Conservation (phyloP, 1,140 invertebrate species). For the Coptotermes formosanus region DNA sequence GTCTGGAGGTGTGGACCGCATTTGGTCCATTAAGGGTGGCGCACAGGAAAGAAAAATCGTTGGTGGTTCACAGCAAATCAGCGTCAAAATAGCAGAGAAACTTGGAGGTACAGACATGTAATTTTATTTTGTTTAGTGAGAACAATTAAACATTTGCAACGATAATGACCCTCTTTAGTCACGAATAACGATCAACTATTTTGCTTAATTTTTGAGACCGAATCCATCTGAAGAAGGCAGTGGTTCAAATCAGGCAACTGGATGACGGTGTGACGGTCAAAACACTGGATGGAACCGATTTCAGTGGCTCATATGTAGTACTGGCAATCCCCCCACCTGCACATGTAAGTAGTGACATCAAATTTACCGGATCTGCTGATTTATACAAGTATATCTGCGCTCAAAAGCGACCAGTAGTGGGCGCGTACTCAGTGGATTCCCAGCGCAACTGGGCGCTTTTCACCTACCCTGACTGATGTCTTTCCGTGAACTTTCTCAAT, state of each 20-base stretch:
- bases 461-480: too few relatives aligned
- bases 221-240: not conserved
- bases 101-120: conserved; percentile 38
- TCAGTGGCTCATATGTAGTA: not conserved
- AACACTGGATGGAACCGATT: not conserved
- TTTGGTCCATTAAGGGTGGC: conserved; percentile 44
- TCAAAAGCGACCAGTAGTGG: too few relatives aligned
- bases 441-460: too few relatives aligned
- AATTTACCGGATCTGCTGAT: too few relatives aligned
- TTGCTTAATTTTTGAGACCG: not conserved
- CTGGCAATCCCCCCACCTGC: not conserved
- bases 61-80: conserved; percentile 51
- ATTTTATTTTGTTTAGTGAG: too few relatives aligned
- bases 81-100: conserved; percentile 40
- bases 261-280: not conserved
- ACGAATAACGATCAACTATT: too few relatives aligned
- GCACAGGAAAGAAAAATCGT: conserved; percentile 49
- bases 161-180: too few relatives aligned
- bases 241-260: not conserved
- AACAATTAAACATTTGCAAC: too few relatives aligned
- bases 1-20: conserved; percentile 43
- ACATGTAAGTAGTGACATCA: not conserved
- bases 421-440: too few relatives aligned
- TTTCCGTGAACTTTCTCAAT: too few relatives aligned
- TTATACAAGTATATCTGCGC: too few relatives aligned